Conservation (phyloP, 2,888 invertebrate species). For the Lasioglossum lativentre region DNA sequence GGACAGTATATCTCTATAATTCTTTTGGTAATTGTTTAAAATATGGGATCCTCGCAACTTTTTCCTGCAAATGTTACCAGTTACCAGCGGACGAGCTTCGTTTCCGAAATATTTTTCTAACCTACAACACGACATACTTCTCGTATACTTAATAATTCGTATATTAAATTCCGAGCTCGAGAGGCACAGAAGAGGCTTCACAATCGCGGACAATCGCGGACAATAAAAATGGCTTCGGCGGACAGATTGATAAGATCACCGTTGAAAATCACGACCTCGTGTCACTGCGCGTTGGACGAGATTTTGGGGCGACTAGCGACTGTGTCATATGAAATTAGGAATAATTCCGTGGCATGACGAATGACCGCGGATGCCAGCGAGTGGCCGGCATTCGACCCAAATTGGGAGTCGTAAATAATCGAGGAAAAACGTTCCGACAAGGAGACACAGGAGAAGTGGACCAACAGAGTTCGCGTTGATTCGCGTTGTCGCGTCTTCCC, state of each 20-base stretch:
- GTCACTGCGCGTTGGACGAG: neutral
- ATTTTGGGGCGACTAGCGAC: slow-evolving; percentile 22
- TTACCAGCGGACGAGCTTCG: too few relatives aligned
- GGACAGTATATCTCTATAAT: neutral
- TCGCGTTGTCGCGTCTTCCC: slow-evolving; percentile 49
- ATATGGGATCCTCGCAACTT: too few relatives aligned
- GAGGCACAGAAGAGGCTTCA: neutral
- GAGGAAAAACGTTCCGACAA: slow-evolving; percentile 44
- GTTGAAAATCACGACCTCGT: neutral
- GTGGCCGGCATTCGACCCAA: slow-evolving; percentile 60
- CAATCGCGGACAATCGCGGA: neutral
- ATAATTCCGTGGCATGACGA: slow-evolving; percentile 57
- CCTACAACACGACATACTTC: too few relatives aligned
- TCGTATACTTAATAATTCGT: neutral
- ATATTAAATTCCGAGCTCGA: neutral
- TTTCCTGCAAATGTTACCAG: too few relatives aligned
- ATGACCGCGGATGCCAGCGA: slow-evolving; percentile 41
- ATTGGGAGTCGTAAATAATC: slow-evolving; percentile 65
- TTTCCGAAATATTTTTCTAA: too few relatives aligned
- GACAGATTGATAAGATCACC: neutral
- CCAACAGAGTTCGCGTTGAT: slow-evolving; percentile 54
- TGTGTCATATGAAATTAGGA: slow-evolving; percentile 56
- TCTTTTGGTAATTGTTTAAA: neutral
- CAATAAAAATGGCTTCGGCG: neutral
- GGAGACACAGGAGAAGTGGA: slow-evolving; percentile 54